Evolutionary conservation across 2,888 invertebrate genomes (phyloP), one percentile per base, ranked within the genome.

Genomic region (Mesoligia furuncula): DNA sequence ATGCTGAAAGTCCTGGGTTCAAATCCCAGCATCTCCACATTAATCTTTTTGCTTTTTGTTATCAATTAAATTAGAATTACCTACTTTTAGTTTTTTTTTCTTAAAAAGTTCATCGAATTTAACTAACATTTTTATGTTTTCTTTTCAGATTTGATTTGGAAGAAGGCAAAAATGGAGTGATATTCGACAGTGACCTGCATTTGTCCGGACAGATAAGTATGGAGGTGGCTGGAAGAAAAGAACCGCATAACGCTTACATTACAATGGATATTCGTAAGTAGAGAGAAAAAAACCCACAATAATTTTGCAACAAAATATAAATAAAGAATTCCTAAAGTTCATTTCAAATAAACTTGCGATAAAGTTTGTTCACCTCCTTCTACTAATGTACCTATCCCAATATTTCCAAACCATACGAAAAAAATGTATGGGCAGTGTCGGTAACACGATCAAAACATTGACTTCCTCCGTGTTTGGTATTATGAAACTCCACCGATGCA

Each of bases 1-100:
- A 97, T 97, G 97, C 97, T 97, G 97, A 97, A 97, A 97, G 97
- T 97, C 97, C 97, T 97, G 97, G 97, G 97, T 97, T 97, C 97
- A 97, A 97, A 97, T 97, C 97, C 97, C 97, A 97, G 97, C 97
- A 97, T 95, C 97, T 97, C 97, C 97, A 97, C 84, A 89, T 0
- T 11, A 0, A 0, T 45, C 45, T 85, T 88, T 88, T 89, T 83
- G 27, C 0, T 31, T 51, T 73, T 72, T 69, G 20, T 36, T 20
- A 1, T 13, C 2, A 2, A 4, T 24, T 13, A 8, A 36, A 48
- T n/a, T 24, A 48, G 0, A 8, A n/a, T 8, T 20, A 36, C 1
- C 0, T n/a, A 45, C 0, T 45, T 65, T 68, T 24, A 4, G 7
- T 13, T 5, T 67, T 8, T 67, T 8, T 1, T 15, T 78, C 5